Conservation (phyloP, 2,797 vertebrate genomes). For the Enteromius mattozi region DNA sequence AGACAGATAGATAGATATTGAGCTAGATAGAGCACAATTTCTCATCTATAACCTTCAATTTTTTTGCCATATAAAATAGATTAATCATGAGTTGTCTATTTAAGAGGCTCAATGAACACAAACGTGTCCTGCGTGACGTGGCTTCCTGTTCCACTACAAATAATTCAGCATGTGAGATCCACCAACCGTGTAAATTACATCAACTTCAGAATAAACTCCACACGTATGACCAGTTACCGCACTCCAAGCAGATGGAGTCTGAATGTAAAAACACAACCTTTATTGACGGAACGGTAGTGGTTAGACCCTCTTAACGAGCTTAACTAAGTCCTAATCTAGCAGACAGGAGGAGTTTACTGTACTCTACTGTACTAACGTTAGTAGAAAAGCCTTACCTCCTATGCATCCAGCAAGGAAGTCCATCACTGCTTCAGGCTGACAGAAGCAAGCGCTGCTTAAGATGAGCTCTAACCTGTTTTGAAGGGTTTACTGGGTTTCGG, state of each 20-base stretch:
- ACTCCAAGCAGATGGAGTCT: too few species aligned
- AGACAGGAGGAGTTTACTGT: background rate
- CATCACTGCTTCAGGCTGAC: conserved; percentile 64
- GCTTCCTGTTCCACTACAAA: background rate
- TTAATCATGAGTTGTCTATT: background rate
- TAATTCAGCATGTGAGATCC: background rate
- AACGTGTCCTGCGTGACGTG: conserved; percentile 15
- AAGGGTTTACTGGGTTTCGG: background rate
- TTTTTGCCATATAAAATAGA: too few species aligned
- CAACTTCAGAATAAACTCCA: background rate
- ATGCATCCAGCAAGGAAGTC: conserved; percentile 82
- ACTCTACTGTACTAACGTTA: background rate
- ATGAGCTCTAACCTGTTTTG: background rate
- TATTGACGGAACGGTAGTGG: background rate
- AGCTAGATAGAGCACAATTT: too few species aligned
- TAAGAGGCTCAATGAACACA: background rate
- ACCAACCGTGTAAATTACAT: background rate
- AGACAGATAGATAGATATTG: background rate
- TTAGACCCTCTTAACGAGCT: conserved; percentile 20
- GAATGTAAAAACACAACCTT: background rate
- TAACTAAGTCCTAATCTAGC: conserved; percentile 30
- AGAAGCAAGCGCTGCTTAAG: background rate
- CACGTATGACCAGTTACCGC: background rate
- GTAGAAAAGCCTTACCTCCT: conserved; percentile 72
- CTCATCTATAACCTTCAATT: too few species aligned